Base-by-base conservation (phyloP, 2,888 invertebrate genomes). In the Cylindroiulus punctatus region DNA sequence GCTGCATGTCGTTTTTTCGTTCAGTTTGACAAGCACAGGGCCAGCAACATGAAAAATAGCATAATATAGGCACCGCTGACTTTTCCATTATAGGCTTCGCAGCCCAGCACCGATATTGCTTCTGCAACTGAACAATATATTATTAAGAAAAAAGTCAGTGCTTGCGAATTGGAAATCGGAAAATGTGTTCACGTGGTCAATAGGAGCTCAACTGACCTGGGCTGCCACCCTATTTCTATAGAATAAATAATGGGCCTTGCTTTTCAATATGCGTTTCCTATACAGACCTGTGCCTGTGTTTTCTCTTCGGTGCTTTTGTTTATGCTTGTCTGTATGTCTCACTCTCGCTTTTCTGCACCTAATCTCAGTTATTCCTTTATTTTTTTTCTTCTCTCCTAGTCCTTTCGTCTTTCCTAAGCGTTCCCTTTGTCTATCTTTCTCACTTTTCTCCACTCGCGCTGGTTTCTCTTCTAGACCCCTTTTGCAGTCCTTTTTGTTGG, bases 331-430 rank as follows among this genome's bases (percentile, higher is more conserved):
- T 30, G 26, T 65, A 26, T 26, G 76, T 76, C 76, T 76, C 76
- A 76, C 76, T 76, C 76, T 76, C 76, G 76, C 76, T 76, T 76
- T 83, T 83, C 83, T 42, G 42, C 83, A 32, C 83, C 42, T 83
- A 83, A 83, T 83, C 83, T 83, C 40, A 83, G 83, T 40, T 76
- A 76, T 76, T 76, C 26, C 76, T 12, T 26, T 76, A 2, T 30
- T 52, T 52, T 52, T 52, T 52, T 52, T n/a, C n/a, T 52, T 52
- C n/a, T 52, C 42, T 5, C 10, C 42, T 42, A 5, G 7, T 42
- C 5, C n/a, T n/a, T 26, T 30, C 76, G 26, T 76, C 30, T 76
- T 76, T 76, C 76, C 76, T 76, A 76, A 76, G 76, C 76, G 30
- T 76, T 76, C 76, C 76, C 30, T 76, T 76, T 76, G 76, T 76